phyloP scores from a whole-genome alignment of 2,113 vertebrate genomes.

The Thalassoma bifasciatum region DNA sequence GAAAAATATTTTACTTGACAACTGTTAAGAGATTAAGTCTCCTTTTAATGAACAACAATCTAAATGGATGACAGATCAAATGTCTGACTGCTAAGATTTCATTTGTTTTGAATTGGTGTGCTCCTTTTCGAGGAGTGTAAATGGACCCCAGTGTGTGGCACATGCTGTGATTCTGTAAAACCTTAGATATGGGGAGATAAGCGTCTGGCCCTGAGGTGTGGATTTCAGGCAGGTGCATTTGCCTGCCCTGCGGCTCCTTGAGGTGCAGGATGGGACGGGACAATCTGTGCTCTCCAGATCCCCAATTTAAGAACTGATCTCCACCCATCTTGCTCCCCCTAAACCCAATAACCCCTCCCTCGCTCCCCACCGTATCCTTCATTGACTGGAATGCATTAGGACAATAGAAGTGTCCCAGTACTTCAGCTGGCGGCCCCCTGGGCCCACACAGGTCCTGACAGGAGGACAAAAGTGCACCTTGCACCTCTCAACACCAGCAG shows the following conservation, averaged over 20 bases:
- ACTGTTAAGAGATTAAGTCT: background rate
- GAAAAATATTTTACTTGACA: background rate
- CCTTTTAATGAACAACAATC: background rate
- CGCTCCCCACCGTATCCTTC: conserved; percentile 52
- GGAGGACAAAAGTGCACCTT: conserved; percentile 86
- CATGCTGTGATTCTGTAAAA: conserved; percentile 72
- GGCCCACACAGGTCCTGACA: conserved; percentile 81
- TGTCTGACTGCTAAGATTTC: background rate
- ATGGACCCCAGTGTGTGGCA: conserved; percentile 70
- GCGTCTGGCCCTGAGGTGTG: conserved; percentile 75
- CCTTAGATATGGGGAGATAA: conserved; percentile 71
- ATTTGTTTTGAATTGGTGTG: conserved; percentile 1
- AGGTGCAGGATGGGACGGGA: conserved; percentile 65
- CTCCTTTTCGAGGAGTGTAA: conserved; percentile 58
- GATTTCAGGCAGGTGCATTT: conserved; percentile 84
- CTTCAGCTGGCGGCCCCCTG: conserved; percentile 51
- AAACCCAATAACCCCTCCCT: conserved; percentile 1
- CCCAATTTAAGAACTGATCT: conserved; percentile 34
- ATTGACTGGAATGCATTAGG: conserved; percentile 75
- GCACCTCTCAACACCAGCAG: conserved; percentile 72
- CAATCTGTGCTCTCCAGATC: conserved; percentile 67
- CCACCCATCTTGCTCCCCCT: conserved; percentile 14
- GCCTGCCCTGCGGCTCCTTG: conserved; percentile 60
- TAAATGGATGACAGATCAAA: background rate
- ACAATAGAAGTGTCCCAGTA: conserved; percentile 77